phyloP scores from a whole-genome alignment of 2,113 vertebrate genomes.

The Hyperoodon ampullatus region DNA sequence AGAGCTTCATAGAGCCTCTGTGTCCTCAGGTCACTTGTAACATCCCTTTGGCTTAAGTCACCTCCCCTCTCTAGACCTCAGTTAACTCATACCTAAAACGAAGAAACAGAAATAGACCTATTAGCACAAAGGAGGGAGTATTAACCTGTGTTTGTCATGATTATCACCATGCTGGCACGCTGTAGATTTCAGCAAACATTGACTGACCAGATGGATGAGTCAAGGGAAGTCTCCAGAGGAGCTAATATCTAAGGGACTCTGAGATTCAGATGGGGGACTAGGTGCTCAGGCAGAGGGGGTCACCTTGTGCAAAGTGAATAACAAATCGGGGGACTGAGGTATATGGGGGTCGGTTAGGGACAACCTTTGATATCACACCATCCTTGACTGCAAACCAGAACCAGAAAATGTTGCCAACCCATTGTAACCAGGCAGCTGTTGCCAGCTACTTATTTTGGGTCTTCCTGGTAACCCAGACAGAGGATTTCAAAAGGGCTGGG shows the following conservation, averaged over 20 bases:
- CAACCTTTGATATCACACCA: not conserved
- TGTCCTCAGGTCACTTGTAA: no score
- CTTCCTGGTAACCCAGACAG: not conserved
- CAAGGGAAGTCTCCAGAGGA: not conserved
- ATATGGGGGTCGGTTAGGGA: not conserved
- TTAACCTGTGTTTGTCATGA: not conserved
- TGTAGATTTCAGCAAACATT: not conserved
- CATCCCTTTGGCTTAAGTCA: not conserved
- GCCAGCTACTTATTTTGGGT: not conserved
- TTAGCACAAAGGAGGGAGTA: not conserved
- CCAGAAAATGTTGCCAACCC: not conserved
- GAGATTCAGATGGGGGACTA: not conserved
- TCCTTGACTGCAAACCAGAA: not conserved
- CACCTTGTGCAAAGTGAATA: not conserved
- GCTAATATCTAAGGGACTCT: not conserved
- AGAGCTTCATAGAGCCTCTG: no score
- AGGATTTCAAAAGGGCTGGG: not conserved
- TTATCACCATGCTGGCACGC: rapidly evolving
- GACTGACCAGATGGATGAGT: not conserved
- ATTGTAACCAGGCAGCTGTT: not conserved
- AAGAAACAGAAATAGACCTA: not conserved
- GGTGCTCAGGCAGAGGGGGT: not conserved
- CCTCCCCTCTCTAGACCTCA: not conserved
- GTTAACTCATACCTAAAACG: not conserved
- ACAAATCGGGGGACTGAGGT: not conserved